Conservation (phyloP, 2,113 vertebrate genomes). For the Aptenodytes forsteri region DNA sequence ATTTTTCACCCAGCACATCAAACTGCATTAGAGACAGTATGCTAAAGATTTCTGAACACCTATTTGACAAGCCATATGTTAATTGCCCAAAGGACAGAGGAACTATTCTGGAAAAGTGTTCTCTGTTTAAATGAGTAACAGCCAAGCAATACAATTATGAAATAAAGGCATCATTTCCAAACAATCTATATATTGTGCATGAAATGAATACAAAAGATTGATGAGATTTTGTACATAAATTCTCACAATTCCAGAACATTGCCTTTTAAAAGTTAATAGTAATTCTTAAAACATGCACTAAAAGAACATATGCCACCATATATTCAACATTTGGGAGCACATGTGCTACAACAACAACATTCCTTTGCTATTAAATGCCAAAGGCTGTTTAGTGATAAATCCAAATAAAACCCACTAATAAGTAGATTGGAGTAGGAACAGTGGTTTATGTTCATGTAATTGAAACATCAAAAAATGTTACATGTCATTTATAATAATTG, state of each 20-base stretch:
- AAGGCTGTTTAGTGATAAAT: conserved; percentile 6
- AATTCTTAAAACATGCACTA: background rate
- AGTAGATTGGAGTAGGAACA: background rate
- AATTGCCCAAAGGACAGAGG: background rate
- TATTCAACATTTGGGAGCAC: background rate
- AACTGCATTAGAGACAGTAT: background rate
- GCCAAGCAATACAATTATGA: background rate
- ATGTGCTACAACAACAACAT: conserved; percentile 1
- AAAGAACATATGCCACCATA: background rate
- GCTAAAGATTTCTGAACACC: background rate
- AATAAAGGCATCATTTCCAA: background rate
- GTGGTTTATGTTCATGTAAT: background rate
- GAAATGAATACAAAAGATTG: background rate
- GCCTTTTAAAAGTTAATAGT: background rate
- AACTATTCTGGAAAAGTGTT: background rate
- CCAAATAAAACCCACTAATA: background rate
- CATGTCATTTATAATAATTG: background rate
- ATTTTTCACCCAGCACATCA: background rate
- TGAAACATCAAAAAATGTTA: background rate
- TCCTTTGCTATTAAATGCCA: background rate
- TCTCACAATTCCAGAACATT: background rate
- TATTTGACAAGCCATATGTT: background rate
- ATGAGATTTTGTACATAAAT: background rate
- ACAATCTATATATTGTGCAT: background rate
- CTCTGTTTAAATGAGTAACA: background rate